phyloP scores from a whole-genome alignment of 2,888 invertebrate genomes.

The Artemia sinica region DNA sequence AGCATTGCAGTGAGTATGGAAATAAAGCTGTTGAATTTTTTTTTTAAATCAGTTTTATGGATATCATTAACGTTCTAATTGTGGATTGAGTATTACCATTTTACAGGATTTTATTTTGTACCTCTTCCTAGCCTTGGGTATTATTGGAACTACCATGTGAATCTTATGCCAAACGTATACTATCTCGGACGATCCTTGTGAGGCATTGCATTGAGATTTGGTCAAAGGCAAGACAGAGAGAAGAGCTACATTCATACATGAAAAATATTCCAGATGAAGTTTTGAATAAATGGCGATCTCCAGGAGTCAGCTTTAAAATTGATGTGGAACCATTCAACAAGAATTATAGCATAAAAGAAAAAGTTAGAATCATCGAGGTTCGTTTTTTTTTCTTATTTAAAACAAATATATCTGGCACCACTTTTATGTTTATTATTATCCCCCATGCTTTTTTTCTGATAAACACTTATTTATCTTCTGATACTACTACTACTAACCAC shows the following conservation, averaged over 20 bases:
- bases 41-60: too few species aligned
- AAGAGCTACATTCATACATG: constrained; percentile 46
- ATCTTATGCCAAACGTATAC: constrained; percentile 47
- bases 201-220: constrained; percentile 64
- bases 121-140: constrained; percentile 53
- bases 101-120: constrained; percentile 17
- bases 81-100: too few species aligned
- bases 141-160: constrained; percentile 58
- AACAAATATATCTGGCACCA: too few species aligned
- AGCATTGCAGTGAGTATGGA: too few species aligned
- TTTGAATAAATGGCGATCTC: constrained; percentile 38
- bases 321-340: constrained; percentile 77
- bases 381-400: neutral
- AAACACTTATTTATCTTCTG: too few species aligned
- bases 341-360: constrained; percentile 58
- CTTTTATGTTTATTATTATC: too few species aligned
- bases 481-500: too few species aligned
- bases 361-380: constrained; percentile 62
- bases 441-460: too few species aligned
- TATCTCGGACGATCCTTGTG: constrained; percentile 60
- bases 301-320: constrained; percentile 54
- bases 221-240: constrained; percentile 43
- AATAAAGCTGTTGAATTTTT: too few species aligned
- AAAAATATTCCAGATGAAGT: constrained; percentile 40
- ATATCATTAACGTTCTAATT: too few species aligned